These are phyloP conservation scores for Stenolophus ochropezus DNA, from an alignment of 2,888 invertebrate species.

Conservation along the genomic window DNA sequence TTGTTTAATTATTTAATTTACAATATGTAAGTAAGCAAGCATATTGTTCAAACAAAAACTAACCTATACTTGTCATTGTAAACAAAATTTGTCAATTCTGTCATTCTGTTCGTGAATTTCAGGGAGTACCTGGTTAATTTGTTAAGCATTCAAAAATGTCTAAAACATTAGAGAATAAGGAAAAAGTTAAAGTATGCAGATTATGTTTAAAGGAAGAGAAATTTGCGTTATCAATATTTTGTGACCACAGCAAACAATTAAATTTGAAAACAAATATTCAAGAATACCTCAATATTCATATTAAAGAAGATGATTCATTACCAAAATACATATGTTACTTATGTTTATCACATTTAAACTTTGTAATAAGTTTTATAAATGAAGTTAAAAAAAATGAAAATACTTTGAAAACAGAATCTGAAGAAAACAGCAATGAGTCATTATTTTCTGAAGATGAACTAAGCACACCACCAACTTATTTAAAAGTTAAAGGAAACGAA, in stretches of 20 bases:
- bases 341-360: constrained; percentile 24
- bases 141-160: neutral
- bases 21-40: too few relatives aligned
- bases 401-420: neutral
- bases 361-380: constrained; percentile 9
- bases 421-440: constrained; percentile 5
- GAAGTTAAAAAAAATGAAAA: constrained; percentile 18
- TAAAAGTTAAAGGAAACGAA: too few relatives aligned
- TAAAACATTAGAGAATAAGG: neutral
- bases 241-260: constrained; percentile 30
- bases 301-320: constrained; percentile 16
- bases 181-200: constrained; percentile 34
- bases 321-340: constrained; percentile 48
- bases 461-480: neutral
- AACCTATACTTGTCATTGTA: too few relatives aligned
- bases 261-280: constrained; percentile 32
- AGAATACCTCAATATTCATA: constrained; percentile 21
- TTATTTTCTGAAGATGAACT: neutral
- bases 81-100: neutral
- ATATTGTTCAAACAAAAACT: too few relatives aligned
- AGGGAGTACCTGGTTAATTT: neutral
- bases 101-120: too few relatives aligned
- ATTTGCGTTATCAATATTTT: constrained; percentile 41
- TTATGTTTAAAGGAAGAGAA: constrained; percentile 42
- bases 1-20: too few relatives aligned